phyloP scores from a whole-genome alignment of 2,797 vertebrate species.

The Peromyscus melanophrys region DNA sequence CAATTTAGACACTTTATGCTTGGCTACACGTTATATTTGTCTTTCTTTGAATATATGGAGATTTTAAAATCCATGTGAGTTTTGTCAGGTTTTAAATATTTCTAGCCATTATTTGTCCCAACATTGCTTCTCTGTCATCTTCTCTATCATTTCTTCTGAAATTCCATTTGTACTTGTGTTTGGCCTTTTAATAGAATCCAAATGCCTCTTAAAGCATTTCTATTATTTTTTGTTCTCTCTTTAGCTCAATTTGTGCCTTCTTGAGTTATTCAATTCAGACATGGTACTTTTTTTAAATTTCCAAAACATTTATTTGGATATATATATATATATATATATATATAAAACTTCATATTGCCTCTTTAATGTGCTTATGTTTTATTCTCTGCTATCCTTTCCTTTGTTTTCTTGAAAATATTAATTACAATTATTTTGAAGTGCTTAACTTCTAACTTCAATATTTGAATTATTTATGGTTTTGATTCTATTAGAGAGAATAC shows the following conservation, averaged over 20 bases:
- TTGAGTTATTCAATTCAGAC: conserved; percentile 58
- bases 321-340: too few species aligned
- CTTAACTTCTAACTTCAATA: background rate
- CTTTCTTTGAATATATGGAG: background rate
- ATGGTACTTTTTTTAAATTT: conserved; percentile 23
- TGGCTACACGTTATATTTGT: background rate
- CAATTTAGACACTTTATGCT: background rate
- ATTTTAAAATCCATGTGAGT: background rate
- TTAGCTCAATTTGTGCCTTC: background rate
- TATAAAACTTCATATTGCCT: background rate
- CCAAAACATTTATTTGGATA: background rate
- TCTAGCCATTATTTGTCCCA: conserved; percentile 14
- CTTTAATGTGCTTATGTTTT: conserved; percentile 15
- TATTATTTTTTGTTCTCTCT: background rate
- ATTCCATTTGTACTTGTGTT: background rate
- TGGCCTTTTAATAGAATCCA: background rate
- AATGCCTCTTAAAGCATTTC: background rate
- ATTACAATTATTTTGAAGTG: conserved; percentile 30
- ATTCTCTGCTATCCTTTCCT: conserved; percentile 50
- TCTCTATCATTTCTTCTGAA: background rate
- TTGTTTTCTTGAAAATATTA: conserved; percentile 19
- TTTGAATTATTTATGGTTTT: conserved; percentile 18
- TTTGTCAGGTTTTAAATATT: conserved; percentile 27
- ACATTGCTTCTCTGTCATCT: background rate
- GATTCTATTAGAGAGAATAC: background rate